Conservation (phyloP, 2,797 vertebrate species). For the Tokudaia muenninki region DNA sequence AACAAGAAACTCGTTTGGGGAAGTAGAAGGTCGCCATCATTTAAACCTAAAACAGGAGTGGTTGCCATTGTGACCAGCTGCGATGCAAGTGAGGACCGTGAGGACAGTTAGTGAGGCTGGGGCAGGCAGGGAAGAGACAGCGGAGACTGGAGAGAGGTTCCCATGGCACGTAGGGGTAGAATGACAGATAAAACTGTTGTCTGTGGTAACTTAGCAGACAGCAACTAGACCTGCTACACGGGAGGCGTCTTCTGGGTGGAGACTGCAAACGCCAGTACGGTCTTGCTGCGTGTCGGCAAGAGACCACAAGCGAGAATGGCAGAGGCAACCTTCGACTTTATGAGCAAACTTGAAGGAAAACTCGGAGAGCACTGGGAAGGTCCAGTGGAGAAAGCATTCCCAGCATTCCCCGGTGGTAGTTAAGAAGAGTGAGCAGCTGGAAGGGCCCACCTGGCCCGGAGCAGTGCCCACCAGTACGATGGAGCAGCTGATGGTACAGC, state of each 20-base stretch:
- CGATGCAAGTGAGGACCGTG: background rate
- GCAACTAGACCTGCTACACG: background rate
- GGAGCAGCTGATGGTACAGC: background rate
- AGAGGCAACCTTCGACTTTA: background rate
- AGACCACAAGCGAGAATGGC: background rate
- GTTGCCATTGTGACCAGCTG: background rate
- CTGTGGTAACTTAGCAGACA: background rate
- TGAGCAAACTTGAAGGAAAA: constrained; percentile 23
- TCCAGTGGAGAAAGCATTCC: background rate
- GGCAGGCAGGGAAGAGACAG: background rate
- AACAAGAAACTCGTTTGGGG: background rate
- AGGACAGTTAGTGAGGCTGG: background rate
- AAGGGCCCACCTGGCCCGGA: background rate
- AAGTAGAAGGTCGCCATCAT: background rate
- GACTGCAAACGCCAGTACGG: background rate
- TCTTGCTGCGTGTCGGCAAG: background rate
- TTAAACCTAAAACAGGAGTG: background rate
- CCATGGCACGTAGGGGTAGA: background rate
- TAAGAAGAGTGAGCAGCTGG: background rate
- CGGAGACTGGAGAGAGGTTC: background rate
- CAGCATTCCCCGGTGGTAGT: background rate
- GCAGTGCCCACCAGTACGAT: background rate
- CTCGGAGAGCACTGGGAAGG: background rate
- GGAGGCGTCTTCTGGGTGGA: background rate
- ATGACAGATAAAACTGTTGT: background rate